Evolutionary conservation across 2,113 vertebrate species (phyloP), one percentile per base, ranked within the genome.

Genomic region (Forbesichthys agassizii): DNA sequence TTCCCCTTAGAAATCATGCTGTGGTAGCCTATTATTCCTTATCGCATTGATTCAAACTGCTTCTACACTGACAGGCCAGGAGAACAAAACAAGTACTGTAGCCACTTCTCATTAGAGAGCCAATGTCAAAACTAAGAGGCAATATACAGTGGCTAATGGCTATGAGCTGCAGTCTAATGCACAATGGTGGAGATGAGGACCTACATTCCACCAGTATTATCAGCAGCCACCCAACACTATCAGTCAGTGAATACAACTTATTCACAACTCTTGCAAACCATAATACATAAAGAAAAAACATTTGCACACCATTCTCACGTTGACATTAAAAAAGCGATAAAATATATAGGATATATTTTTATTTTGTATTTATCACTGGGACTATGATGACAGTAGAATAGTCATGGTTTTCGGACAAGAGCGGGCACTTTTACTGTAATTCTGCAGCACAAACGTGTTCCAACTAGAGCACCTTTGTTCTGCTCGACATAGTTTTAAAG

Each of bases 381-480:
- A 42, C 7, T 42, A 42, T 42, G 36, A 42, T 8, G 20, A 27
- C 20, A 27, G 20, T 27, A 27, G 20, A 42, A 8, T 42, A 42
- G 36, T 6, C 36, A 42, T 6, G 3, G 10, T 20, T 16, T 16
- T 20, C 6, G 54, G 54, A 5, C 58, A 11, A 51, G 48, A 65
- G 48, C 53, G 66, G 33, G 5, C 47, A 27, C n/a, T 62, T 47
- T 56, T 1, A 27, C 27, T 27, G 27, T 36, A 60, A 54, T 66
- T 69, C 16, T 9, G 64, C 59, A 61, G 33, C 48, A 64, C 33
- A 33, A 49, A 59, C 49, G 61, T 33, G 9, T 12, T 60, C 62
- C 33, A 55, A 55, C 54, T 55, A 33, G 56, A 55, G 48, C 56
- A 76, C 58, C 36, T 57, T 71, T 46, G 5, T 33, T 72, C 73